These are phyloP conservation scores for Stichopus chloronotus DNA, from an alignment of 35 echinoderm and acorn worm species.

Conservation along the genomic window DNA sequence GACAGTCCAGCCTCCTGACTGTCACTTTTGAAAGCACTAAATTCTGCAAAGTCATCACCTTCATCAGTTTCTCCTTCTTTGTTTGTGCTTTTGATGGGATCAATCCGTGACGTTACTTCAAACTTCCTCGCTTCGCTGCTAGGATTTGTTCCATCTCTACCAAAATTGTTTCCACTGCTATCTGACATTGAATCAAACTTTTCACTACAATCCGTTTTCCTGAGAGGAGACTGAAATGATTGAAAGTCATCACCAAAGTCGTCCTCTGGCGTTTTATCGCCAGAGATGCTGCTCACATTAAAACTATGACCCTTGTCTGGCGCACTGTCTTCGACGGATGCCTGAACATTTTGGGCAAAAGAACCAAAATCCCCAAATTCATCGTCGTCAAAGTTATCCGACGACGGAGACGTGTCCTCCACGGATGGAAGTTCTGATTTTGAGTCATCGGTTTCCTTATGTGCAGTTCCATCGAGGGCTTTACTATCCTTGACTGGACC, in stretches of 20 bases:
- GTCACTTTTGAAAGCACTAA: constrained; percentile 38
- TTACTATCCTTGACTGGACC: neutral
- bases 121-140: neutral
- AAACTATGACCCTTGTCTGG: neutral
- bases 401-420: neutral
- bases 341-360: neutral
- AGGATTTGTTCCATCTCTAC: neutral
- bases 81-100: neutral
- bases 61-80: neutral
- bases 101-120: neutral
- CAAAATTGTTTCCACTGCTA: neutral
- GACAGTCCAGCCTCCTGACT: neutral
- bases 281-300: neutral
- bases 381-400: neutral
- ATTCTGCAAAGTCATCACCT: constrained; percentile 36
- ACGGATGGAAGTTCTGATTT: neutral
- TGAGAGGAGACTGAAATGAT: neutral
- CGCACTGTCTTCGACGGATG: neutral
- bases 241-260: constrained; percentile 12
- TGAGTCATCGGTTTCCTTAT: neutral
- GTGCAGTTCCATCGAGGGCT: neutral
- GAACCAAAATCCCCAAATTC: constrained; percentile 56
- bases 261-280: neutral
- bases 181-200: neutral
- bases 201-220: neutral